Conservation (phyloP, 2,888 invertebrate genomes). For the Trichopria drosophilae region DNA sequence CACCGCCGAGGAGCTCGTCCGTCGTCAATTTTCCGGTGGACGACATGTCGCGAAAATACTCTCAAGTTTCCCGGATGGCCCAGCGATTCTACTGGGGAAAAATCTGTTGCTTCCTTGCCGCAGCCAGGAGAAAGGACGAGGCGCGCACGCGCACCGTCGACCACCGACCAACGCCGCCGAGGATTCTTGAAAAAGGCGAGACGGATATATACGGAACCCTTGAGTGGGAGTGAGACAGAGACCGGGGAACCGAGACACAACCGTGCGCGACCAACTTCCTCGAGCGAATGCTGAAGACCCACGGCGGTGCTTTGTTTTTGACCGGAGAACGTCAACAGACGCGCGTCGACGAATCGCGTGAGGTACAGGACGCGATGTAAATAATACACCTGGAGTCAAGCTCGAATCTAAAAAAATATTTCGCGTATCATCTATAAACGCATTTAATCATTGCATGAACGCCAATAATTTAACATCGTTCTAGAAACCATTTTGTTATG, state of each 20-base stretch:
- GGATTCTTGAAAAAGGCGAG: not conserved
- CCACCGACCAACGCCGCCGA: slow-evolving; percentile 29
- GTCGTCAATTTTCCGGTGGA: slow-evolving; percentile 47
- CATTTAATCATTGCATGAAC: too few species aligned
- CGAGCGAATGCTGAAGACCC: slow-evolving; percentile 21
- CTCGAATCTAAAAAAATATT: slow-evolving; percentile 30
- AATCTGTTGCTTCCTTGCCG: too few species aligned
- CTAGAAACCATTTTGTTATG: too few species aligned
- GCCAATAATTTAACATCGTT: too few species aligned
- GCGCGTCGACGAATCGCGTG: slow-evolving; percentile 37
- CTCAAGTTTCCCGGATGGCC: slow-evolving; percentile 12
- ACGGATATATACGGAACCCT: not conserved
- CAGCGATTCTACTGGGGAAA: too few species aligned
- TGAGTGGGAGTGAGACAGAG: too few species aligned
- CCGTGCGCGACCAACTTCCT: slow-evolving; percentile 18
- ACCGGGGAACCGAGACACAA: too few species aligned
- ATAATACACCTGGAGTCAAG: too few species aligned
- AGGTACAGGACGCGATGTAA: slow-evolving; percentile 37
- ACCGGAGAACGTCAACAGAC: slow-evolving; percentile 46
- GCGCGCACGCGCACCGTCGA: not conserved
- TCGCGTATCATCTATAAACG: too few species aligned
- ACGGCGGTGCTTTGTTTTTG: slow-evolving; percentile 54
- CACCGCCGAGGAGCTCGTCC: slow-evolving; percentile 52
- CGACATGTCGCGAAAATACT: slow-evolving; percentile 51
- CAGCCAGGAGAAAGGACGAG: too few species aligned